These are phyloP conservation scores for Hydrozoanthus tunicans DNA, from an alignment of 64 coral and sea anemone species.

Conservation along the genomic window DNA sequence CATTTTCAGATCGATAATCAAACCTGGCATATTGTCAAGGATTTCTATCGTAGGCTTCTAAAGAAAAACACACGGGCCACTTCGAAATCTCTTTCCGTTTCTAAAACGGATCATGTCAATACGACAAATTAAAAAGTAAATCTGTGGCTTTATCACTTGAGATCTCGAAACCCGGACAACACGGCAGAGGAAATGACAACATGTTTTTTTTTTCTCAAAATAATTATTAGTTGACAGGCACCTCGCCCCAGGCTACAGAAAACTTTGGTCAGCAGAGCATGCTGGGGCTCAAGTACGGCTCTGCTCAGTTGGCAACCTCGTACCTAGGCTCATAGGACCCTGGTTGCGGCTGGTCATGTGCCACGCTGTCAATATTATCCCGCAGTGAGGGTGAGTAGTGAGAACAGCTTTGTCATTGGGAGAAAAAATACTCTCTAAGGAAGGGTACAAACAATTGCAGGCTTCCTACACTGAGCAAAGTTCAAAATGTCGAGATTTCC, in stretches of 20 bases:
- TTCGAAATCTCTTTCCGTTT: neutral
- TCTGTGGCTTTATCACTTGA: neutral
- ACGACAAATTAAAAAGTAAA: neutral
- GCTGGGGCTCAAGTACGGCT: too few relatives aligned
- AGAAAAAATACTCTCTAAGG: too few relatives aligned
- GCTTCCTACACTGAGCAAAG: too few relatives aligned
- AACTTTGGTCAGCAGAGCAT: neutral
- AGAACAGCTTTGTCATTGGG: too few relatives aligned
- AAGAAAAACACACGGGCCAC: neutral
- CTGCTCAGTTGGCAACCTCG: too few relatives aligned
- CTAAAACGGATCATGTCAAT: neutral
- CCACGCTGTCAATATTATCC: too few relatives aligned
- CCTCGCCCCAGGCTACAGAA: constrained; percentile 8
- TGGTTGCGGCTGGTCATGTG: too few relatives aligned
- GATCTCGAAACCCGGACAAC: neutral
- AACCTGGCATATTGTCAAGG: constrained; percentile 12
- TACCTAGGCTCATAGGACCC: too few relatives aligned
- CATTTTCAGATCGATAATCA: neutral
- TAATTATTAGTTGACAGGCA: neutral
- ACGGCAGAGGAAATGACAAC: neutral
- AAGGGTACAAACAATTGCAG: too few relatives aligned
- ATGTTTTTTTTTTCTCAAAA: neutral
- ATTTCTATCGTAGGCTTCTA: neutral
- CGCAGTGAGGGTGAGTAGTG: too few relatives aligned
- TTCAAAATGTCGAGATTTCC: too few relatives aligned